phyloP scores from a whole-genome alignment of 2,888 invertebrate genomes.

The Galeruca laticollis region DNA sequence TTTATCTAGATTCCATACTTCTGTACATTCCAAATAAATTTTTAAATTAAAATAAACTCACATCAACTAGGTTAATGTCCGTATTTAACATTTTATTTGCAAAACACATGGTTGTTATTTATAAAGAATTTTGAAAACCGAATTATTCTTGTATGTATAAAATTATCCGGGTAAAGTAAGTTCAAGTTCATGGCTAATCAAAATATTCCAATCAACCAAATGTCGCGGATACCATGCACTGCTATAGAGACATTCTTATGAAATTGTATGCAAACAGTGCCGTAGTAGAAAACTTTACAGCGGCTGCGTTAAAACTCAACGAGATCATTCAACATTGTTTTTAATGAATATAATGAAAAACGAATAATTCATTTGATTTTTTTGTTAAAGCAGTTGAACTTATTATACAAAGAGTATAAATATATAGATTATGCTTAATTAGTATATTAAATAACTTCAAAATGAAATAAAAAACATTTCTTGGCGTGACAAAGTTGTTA shows the following conservation, averaged over 20 bases:
- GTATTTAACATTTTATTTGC: conserved; percentile 2
- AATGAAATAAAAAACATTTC: no score
- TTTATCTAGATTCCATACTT: no score
- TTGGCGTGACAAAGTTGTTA: no score
- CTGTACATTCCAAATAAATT: no score
- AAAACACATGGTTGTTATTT: background rate
- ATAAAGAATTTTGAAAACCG: background rate
- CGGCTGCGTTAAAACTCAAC: background rate
- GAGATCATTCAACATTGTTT: no score
- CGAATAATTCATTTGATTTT: no score
- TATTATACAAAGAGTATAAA: no score
- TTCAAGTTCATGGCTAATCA: conserved; percentile 19
- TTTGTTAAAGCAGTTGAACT: no score
- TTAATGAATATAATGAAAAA: no score
- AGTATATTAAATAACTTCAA: no score
- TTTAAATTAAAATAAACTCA: no score
- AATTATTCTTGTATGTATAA: conserved; percentile 4
- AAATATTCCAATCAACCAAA: conserved; percentile 14
- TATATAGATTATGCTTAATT: no score
- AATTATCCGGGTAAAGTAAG: background rate
- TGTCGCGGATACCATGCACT: conserved; percentile 12
- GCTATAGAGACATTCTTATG: conserved; percentile 7
- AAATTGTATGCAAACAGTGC: conserved; percentile 5
- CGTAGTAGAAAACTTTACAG: background rate
- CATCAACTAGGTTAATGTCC: background rate